phyloP scores from a whole-genome alignment of 2,113 vertebrate species.

The Siniperca knerii region DNA sequence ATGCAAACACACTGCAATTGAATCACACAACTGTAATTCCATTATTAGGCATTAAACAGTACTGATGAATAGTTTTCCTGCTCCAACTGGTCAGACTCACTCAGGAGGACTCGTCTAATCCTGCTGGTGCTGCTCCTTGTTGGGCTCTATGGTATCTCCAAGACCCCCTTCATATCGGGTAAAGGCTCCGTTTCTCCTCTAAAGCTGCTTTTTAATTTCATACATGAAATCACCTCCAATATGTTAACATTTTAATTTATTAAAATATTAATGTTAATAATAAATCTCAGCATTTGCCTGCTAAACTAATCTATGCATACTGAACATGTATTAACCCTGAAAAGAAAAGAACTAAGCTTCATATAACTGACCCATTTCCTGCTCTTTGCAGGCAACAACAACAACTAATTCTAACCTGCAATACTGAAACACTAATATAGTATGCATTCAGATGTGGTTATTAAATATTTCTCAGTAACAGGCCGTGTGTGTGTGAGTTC shows the following conservation, averaged over 20 bases:
- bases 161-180: conserved; percentile 96
- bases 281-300: not conserved
- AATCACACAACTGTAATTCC: not conserved
- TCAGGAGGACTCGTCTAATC: conserved; percentile 92
- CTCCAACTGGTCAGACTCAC: conserved; percentile 86
- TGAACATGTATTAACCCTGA: not conserved
- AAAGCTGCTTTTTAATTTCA: not conserved
- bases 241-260: conserved; percentile 14
- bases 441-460: not conserved
- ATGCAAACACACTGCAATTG: too few species aligned
- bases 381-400: not conserved
- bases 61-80: not conserved
- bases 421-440: not conserved
- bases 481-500: not conserved
- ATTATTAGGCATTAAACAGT: not conserved
- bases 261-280: not conserved
- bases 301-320: conserved; percentile 5
- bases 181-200: conserved; percentile 78
- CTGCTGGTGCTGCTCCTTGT: conserved; percentile 88
- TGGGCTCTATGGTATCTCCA: conserved; percentile 92
- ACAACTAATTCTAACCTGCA: not conserved
- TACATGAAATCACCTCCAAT: not conserved
- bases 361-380: not conserved
- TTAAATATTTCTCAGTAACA: conserved; percentile 1
- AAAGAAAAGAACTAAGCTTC: not conserved